Evolutionary conservation across 2,113 vertebrate genomes (phyloP).

Genomic region (Circaetus cinerascens): DNA sequence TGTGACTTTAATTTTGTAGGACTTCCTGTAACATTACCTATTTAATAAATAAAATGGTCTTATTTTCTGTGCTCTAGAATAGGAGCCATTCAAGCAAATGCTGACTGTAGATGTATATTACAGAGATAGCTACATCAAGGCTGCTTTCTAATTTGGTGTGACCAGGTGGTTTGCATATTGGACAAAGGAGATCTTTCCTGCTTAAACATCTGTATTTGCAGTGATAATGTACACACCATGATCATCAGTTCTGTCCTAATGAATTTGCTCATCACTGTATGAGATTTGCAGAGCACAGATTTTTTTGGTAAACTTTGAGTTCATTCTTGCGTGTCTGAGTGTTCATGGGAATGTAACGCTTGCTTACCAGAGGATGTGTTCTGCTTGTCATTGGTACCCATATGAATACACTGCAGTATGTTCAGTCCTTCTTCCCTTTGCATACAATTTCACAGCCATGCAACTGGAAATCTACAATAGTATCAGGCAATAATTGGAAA

Average conservation of each 20-base stretch:
- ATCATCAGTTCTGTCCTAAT: not conserved
- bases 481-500: not conserved
- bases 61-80: not conserved
- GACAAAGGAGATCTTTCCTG: not conserved
- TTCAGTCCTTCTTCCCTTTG: not conserved
- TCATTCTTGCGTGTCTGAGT: not conserved
- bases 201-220: not conserved
- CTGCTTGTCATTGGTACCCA: not conserved
- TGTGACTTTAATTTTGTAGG: not conserved
- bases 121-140: not conserved
- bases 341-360: not conserved
- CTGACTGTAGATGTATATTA: not conserved
- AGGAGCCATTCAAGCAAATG: not conserved
- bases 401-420: too few relatives aligned
- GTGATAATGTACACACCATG: accelerated
- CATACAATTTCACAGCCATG: accelerated
- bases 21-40: not conserved
- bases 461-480: not conserved
- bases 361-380: not conserved
- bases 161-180: not conserved
- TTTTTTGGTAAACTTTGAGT: not conserved
- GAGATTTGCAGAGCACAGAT: not conserved
- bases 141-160: not conserved
- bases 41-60: not conserved
- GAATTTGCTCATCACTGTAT: not conserved